Percentiles rank a stretch among this genome's conserved stretches.
phyloP scores from a whole-genome alignment of 2,888 invertebrate species.

The Crossocerus cetratus region DNA sequence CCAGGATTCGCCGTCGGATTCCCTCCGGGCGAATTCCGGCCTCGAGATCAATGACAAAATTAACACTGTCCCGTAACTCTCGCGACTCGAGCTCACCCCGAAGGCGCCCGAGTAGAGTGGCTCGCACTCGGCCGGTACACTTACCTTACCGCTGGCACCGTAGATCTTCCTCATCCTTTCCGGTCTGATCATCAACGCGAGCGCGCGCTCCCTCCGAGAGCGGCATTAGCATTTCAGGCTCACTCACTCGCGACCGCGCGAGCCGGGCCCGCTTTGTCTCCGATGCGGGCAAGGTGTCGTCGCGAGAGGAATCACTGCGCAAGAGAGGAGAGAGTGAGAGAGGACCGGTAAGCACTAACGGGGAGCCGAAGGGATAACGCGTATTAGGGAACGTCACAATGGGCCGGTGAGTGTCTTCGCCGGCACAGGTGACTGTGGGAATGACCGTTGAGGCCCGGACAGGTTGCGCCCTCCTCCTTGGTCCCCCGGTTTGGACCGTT shows the following conservation, averaged over 20 bases:
- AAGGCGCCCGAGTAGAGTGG: too few species aligned
- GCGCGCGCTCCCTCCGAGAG: conserved; percentile 37
- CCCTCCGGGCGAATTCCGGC: conserved; percentile 18
- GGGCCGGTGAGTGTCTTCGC: conserved; percentile 63
- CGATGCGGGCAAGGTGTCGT: conserved; percentile 58
- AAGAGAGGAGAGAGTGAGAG: conserved; percentile 13
- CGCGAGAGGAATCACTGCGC: conserved; percentile 47
- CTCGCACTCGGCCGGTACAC: too few species aligned
- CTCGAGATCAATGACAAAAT: conserved; percentile 55
- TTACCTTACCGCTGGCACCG: too few species aligned
- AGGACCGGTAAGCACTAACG: conserved; percentile 14
- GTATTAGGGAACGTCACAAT: conserved; percentile 69
- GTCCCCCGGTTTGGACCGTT: conserved; percentile 44
- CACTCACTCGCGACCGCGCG: conserved; percentile 53
- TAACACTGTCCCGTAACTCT: conserved; percentile 60
- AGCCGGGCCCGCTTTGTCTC: conserved; percentile 56
- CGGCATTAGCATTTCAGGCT: conserved; percentile 65
- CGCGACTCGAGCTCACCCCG: too few species aligned
- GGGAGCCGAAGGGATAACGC: conserved; percentile 58
- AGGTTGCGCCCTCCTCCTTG: conserved; percentile 62
- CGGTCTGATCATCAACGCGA: conserved; percentile 22
- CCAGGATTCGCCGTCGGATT: not conserved
- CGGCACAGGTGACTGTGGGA: conserved; percentile 75
- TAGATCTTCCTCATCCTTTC: not conserved
- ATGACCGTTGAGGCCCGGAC: conserved; percentile 72